Evolutionary conservation across 2,113 vertebrate genomes (phyloP).

Genomic region (Struthidea cinerea): DNA sequence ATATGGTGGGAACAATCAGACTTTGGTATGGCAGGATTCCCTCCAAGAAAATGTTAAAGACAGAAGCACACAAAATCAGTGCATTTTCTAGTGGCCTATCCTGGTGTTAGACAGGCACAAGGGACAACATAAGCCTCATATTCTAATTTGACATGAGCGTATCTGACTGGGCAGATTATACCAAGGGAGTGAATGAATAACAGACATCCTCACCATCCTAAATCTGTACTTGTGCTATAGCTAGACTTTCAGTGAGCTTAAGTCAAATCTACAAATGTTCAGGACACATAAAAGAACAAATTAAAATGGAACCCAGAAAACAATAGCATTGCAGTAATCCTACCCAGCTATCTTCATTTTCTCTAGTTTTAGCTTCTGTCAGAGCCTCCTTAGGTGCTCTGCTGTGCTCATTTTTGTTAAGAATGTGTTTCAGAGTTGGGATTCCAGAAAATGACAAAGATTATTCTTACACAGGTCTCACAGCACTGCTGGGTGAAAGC

Average conservation of each 20-base stretch:
- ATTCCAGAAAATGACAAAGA: slow-evolving; percentile 10
- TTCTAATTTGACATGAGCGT: neutral
- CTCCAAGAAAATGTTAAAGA: neutral
- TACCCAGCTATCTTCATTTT: neutral
- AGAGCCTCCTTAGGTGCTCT: neutral
- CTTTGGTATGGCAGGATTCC: fast-evolving
- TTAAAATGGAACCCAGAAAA: neutral
- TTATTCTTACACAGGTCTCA: neutral
- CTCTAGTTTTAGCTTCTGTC: neutral
- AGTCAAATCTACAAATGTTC: neutral
- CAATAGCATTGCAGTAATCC: neutral
- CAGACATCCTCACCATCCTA: neutral
- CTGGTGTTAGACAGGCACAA: neutral
- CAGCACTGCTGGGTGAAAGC: neutral
- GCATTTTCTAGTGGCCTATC: neutral
- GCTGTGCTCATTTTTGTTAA: neutral
- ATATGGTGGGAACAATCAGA: neutral
- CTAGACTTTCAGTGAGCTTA: neutral
- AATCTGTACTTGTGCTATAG: neutral
- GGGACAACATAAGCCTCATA: neutral
- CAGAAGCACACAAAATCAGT: neutral
- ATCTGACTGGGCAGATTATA: neutral
- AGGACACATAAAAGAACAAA: neutral
- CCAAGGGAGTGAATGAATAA: neutral
- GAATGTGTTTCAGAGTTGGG: neutral